Percentiles rank a stretch among this genome's conserved stretches.
Conservation (phyloP, 2,113 vertebrate species). For the Fregata magnificens region DNA sequence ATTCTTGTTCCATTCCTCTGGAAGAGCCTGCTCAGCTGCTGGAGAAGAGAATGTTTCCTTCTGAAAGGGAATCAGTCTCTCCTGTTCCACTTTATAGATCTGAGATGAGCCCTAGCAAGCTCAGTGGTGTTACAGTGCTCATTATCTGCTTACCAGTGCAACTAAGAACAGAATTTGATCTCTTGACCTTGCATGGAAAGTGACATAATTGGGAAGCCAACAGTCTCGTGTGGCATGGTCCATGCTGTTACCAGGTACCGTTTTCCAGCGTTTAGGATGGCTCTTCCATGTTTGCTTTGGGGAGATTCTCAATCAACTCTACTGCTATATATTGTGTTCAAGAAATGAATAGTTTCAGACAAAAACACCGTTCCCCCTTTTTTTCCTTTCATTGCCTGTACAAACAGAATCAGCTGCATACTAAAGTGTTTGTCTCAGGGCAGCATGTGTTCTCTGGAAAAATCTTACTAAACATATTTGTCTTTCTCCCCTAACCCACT, state of each 20-base stretch:
- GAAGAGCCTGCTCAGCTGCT: neutral
- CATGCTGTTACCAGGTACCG: neutral
- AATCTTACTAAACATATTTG: neutral
- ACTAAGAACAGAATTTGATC: neutral
- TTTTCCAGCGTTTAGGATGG: neutral
- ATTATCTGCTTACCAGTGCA: neutral
- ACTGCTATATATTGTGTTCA: neutral
- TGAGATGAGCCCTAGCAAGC: neutral
- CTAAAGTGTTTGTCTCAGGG: neutral
- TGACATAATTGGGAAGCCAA: neutral
- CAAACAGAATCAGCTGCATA: neutral
- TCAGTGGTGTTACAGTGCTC: neutral
- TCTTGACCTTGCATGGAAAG: neutral
- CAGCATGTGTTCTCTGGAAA: neutral
- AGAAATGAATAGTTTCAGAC: neutral
- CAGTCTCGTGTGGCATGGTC: neutral
- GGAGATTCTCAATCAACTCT: neutral
- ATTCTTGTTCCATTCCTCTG: neutral
- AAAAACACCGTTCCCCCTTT: accelerated
- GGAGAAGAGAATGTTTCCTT: neutral
- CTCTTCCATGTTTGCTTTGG: neutral
- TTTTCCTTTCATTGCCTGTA: neutral
- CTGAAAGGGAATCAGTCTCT: neutral
- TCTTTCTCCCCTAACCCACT: neutral
- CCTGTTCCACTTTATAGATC: neutral